phyloP scores from a whole-genome alignment of 2,113 vertebrate genomes.

The Dipodomys merriami region DNA sequence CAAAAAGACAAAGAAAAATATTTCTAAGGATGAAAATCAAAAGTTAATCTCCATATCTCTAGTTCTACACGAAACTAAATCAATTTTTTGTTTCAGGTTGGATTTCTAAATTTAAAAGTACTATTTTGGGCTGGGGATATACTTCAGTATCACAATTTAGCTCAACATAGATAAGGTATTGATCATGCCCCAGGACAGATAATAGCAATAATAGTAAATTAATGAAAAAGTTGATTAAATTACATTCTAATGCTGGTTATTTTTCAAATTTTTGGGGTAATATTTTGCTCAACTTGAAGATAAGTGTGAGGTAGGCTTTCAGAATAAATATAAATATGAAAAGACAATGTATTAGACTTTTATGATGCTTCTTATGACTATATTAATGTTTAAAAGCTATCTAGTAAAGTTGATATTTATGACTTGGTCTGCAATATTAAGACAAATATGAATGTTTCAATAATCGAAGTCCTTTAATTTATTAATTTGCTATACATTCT shows the following conservation, averaged over 20 bases:
- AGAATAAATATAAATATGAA: too few species aligned
- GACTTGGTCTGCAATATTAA: too few species aligned
- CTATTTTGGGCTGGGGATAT: neutral
- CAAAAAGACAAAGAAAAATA: neutral
- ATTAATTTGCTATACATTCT: too few species aligned
- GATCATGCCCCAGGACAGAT: too few species aligned
- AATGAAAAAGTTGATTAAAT: too few species aligned
- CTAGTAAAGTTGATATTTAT: neutral
- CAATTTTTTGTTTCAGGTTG: neutral
- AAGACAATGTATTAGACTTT: neutral
- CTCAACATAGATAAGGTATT: too few species aligned
- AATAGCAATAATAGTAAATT: too few species aligned
- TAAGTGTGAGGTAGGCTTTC: neutral
- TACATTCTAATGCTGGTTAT: too few species aligned
- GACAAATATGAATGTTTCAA: too few species aligned
- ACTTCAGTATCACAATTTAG: neutral
- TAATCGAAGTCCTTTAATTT: too few species aligned
- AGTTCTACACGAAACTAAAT: neutral
- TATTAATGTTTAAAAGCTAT: neutral
- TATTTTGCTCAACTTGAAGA: neutral
- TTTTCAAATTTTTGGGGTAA: neutral
- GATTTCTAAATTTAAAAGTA: neutral
- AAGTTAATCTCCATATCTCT: neutral
- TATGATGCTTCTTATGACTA: neutral
- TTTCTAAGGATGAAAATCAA: neutral